A percentile compares a stretch with the other conserved stretches of the same genome.
These are phyloP conservation scores for Daubentonia madagascariensis DNA, from an alignment of 2,113 vertebrate genomes.

Conservation along the genomic window DNA sequence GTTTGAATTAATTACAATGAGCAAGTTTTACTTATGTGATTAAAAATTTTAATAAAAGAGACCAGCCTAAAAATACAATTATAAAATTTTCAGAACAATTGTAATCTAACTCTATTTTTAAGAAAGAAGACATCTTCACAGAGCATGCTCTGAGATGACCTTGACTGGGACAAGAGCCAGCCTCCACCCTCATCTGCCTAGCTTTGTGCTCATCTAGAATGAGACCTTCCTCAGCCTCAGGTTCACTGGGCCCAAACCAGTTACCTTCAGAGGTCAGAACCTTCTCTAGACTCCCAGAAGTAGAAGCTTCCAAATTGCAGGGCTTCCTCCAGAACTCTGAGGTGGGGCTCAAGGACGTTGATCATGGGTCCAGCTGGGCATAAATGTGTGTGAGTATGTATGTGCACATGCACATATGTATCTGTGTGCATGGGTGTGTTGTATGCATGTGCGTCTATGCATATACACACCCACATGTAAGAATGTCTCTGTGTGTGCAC, in stretches of 20 bases:
- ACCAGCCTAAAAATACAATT: not conserved
- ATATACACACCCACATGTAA: not conserved
- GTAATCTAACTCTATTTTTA: not conserved
- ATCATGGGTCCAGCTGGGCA: not conserved
- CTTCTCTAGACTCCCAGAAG: not conserved
- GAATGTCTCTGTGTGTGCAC: not conserved
- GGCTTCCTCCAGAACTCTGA: not conserved
- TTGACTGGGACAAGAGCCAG: not conserved
- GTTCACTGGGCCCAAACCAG: not conserved
- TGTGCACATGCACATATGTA: not conserved
- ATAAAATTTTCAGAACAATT: not conserved
- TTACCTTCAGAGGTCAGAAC: not conserved
- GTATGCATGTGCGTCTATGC: not conserved
- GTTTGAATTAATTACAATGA: not conserved
- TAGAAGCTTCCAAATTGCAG: not conserved
- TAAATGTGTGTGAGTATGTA: not conserved
- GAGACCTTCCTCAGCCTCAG: not conserved
- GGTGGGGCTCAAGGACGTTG: not conserved
- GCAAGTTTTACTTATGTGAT: conserved; percentile 13
- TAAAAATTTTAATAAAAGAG: conserved; percentile 14
- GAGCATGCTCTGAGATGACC: not conserved
- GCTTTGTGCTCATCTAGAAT: not conserved
- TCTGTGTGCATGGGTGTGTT: not conserved
- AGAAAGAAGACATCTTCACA: not conserved
- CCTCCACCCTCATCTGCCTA: not conserved